Conservation (phyloP, 2,888 invertebrate genomes). For the Gastracanthus pulcherrimus region DNA sequence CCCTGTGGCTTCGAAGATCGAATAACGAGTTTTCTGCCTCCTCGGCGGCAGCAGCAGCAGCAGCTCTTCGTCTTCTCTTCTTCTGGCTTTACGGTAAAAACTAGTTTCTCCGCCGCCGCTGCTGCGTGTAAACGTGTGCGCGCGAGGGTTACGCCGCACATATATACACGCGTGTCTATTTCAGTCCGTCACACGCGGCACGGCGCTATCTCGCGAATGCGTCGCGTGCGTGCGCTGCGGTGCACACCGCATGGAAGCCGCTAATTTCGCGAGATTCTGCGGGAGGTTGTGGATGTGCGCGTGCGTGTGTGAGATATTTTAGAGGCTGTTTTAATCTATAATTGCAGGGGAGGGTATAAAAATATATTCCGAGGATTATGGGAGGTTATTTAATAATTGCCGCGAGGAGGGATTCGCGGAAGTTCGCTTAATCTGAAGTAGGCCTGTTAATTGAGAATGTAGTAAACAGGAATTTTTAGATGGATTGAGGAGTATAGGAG, state of each 20-base stretch:
- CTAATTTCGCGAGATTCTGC: not conserved
- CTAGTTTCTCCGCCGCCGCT: constrained; percentile 66
- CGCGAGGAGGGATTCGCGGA: too few species aligned
- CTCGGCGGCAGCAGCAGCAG: not conserved
- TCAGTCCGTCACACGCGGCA: constrained; percentile 59
- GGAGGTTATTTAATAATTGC: too few species aligned
- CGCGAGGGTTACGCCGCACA: not conserved
- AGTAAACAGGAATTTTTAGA: too few species aligned
- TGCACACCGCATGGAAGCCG: too few species aligned
- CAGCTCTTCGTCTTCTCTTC: not conserved
- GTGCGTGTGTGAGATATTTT: not conserved
- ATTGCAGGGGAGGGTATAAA: not conserved
- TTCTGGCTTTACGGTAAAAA: constrained; percentile 71
- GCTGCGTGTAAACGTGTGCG: not conserved
- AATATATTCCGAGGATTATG: too few species aligned
- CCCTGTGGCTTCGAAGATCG: constrained; percentile 39
- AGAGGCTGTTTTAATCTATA: not conserved
- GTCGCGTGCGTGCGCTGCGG: too few species aligned
- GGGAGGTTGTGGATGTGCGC: not conserved
- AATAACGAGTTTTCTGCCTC: constrained; percentile 61
- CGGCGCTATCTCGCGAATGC: constrained; percentile 16
- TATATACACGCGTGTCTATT: constrained; percentile 60
- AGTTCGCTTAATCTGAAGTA: too few species aligned
- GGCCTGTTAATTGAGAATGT: too few species aligned
- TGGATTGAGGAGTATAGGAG: too few species aligned